These are phyloP conservation scores for Macrochelys suwanniensis DNA, from an alignment of 2,797 vertebrate genomes.

Conservation along the genomic window DNA sequence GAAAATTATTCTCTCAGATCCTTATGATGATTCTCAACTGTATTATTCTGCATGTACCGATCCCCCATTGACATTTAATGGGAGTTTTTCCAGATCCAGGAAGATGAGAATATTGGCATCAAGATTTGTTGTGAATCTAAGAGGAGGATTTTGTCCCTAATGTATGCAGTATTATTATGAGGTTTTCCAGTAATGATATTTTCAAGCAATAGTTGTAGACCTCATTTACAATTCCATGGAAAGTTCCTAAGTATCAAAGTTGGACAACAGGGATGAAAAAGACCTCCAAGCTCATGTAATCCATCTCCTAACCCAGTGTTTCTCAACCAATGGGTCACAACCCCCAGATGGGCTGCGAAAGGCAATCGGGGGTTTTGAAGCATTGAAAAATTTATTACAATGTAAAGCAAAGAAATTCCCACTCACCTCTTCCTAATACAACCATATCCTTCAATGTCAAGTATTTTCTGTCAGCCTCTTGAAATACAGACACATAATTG, in stretches of 20 bases:
- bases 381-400: neutral
- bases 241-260: neutral
- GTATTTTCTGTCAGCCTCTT: neutral
- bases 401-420: neutral
- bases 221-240: neutral
- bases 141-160: slow-evolving; percentile 1
- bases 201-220: neutral
- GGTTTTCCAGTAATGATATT: neutral
- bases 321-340: neutral
- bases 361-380: neutral
- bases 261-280: neutral
- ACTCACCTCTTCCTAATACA: neutral
- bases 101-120: neutral
- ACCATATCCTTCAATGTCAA: neutral
- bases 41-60: neutral
- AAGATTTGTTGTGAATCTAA: neutral
- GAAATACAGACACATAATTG: neutral
- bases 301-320: neutral
- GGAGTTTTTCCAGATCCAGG: neutral
- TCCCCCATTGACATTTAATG: neutral
- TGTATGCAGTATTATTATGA: neutral
- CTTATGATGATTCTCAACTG: neutral
- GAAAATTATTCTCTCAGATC: neutral
- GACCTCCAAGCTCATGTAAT: neutral
- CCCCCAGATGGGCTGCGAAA: neutral